Evolutionary conservation across 2,797 vertebrate genomes (phyloP).

Genomic region (Okamejei kenojei): DNA sequence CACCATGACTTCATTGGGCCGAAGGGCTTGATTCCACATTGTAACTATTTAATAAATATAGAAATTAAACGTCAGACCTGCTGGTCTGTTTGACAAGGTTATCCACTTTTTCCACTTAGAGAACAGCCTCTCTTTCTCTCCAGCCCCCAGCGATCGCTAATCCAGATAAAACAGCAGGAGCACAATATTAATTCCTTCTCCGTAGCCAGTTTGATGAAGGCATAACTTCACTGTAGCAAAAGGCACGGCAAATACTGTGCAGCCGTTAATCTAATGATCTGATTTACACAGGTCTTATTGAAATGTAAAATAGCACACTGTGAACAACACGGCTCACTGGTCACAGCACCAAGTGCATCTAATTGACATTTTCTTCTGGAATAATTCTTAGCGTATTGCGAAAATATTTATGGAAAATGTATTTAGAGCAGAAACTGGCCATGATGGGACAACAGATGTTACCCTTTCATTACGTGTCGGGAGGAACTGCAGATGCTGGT

Average conservation of each 20-base stretch:
- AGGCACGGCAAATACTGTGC: not conserved
- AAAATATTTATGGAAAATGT: not conserved
- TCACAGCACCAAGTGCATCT: not conserved
- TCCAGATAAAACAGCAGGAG: not conserved
- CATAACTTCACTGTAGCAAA: not conserved
- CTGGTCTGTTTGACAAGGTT: not conserved
- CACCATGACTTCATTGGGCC: not conserved
- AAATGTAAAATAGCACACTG: not conserved
- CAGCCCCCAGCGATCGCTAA: not conserved
- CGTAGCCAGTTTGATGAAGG: not conserved
- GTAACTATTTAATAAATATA: not conserved
- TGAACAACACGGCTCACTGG: not conserved
- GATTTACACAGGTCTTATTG: not conserved
- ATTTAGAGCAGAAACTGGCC: not conserved
- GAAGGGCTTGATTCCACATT: not conserved
- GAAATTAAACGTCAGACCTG: not conserved
- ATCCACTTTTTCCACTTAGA: not conserved
- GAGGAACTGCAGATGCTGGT: not conserved
- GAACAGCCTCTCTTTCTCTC: not conserved
- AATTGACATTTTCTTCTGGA: conserved; percentile 6
- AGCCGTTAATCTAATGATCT: conserved; percentile 7
- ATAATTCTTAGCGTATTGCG: not conserved
- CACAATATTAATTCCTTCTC: not conserved
- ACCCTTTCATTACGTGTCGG: not conserved
- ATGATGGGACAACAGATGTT: not conserved